These are phyloP conservation scores for Rhodeus uyekii DNA, from an alignment of 2,797 vertebrate species.

Conservation along the genomic window DNA sequence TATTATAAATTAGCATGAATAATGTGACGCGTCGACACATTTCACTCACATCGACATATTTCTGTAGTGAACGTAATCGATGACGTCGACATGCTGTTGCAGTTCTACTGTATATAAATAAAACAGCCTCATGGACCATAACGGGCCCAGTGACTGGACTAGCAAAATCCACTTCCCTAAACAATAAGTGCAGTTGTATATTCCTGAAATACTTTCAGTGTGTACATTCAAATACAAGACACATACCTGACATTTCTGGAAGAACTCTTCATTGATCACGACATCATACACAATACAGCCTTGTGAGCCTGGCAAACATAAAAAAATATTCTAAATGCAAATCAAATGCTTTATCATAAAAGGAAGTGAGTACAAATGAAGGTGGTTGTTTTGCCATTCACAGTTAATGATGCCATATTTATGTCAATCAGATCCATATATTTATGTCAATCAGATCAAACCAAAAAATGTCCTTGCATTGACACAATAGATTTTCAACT, in stretches of 20 bases:
- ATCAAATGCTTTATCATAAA: not conserved
- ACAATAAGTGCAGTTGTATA: not conserved
- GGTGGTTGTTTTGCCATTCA: not conserved
- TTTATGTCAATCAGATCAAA: not conserved
- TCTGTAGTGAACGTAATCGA: too few species aligned
- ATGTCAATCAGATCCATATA: not conserved
- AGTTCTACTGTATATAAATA: too few species aligned
- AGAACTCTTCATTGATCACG: constrained; percentile 85
- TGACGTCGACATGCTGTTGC: too few species aligned
- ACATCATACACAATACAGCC: constrained; percentile 88
- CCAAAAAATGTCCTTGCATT: not conserved
- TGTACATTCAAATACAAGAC: not conserved
- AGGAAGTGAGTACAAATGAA: not conserved
- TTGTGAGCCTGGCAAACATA: constrained; percentile 72
- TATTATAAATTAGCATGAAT: too few species aligned
- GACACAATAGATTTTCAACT: not conserved
- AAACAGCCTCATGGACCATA: too few species aligned
- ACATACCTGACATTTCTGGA: constrained; percentile 83
- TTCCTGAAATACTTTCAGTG: not conserved
- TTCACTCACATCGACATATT: too few species aligned
- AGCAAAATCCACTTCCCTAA: not conserved
- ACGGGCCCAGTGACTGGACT: not conserved
- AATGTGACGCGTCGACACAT: too few species aligned
- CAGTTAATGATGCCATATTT: not conserved
- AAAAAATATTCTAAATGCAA: not conserved